These are phyloP conservation scores for Cassiopea xamachana DNA, from an alignment of 30 jellyfish, hydroid and myxozoan species.

Conservation along the genomic window DNA sequence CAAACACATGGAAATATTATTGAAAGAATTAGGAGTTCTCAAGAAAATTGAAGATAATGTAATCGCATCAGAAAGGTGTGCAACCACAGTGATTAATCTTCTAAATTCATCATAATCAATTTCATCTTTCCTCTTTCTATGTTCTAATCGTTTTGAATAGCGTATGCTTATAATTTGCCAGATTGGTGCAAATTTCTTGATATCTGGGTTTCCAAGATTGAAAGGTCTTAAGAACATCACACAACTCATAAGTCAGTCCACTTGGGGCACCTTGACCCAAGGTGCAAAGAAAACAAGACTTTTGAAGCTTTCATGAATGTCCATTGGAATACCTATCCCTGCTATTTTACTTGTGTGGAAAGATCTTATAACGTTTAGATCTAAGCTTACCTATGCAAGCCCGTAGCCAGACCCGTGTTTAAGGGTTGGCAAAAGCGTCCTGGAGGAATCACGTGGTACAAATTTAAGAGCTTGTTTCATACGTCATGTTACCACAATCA, in stretches of 20 bases:
- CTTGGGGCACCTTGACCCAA: conserved; percentile 2
- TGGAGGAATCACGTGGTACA: too few species aligned
- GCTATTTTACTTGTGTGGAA: neutral
- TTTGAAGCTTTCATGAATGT: neutral
- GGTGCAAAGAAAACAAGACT: neutral
- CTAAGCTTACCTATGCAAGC: neutral
- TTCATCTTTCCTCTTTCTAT: neutral
- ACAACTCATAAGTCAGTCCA: neutral
- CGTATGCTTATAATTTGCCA: neutral
- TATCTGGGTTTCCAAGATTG: neutral
- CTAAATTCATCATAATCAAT: neutral
- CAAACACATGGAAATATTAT: conserved; percentile 13
- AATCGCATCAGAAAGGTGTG: conserved; percentile 41
- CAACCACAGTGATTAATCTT: conserved; percentile 21
- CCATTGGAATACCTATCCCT: neutral
- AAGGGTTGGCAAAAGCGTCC: too few species aligned
- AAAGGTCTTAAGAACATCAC: neutral
- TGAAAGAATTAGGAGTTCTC: conserved; percentile 15
- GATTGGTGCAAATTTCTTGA: neutral
- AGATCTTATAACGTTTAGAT: neutral
- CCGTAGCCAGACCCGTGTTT: too few species aligned
- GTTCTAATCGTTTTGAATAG: neutral
- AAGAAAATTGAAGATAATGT: conserved; percentile 11
- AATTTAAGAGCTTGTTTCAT: too few species aligned
- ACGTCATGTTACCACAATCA: too few species aligned